Evolutionary conservation across 2,888 invertebrate species (phyloP).

Genomic region (Allophyes oxyacanthae): DNA sequence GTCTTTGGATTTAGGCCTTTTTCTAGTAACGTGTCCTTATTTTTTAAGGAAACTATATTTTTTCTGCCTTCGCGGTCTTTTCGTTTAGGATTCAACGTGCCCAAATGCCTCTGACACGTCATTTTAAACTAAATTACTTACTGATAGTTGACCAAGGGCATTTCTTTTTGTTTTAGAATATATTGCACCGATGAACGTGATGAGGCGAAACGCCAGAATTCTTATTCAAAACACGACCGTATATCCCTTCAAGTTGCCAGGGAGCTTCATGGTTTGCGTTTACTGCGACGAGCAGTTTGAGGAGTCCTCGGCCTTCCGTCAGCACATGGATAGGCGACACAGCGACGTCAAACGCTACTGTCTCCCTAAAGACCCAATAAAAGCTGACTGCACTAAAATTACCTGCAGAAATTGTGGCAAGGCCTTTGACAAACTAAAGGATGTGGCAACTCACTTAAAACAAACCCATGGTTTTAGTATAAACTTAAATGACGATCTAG

Average conservation of each 20-base stretch:
- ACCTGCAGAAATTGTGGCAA: conserved; percentile 63
- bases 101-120: too few relatives aligned
- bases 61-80: too few relatives aligned
- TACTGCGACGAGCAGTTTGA: conserved; percentile 65
- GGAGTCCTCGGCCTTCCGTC: conserved; percentile 61
- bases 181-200: conserved; percentile 56
- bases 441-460: conserved; percentile 2
- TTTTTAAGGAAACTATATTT: too few relatives aligned
- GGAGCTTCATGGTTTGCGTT: conserved; percentile 66
- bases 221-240: conserved; percentile 68
- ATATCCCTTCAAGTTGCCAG: conserved; percentile 72
- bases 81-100: too few relatives aligned
- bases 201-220: conserved; percentile 66
- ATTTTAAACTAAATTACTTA: not conserved
- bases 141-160: conserved; percentile 33
- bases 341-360: conserved; percentile 53
- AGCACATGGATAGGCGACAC: conserved; percentile 64
- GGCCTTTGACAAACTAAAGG: conserved; percentile 54
- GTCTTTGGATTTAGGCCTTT: too few relatives aligned
- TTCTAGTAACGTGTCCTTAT: too few relatives aligned
- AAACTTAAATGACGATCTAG: too few relatives aligned
- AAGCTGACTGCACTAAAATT: conserved; percentile 67
- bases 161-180: conserved; percentile 74
- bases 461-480: too few relatives aligned
- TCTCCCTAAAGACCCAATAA: conserved; percentile 53